Conservation (phyloP, 2,888 invertebrate genomes). For the Peribatodes rhomboidaria region DNA sequence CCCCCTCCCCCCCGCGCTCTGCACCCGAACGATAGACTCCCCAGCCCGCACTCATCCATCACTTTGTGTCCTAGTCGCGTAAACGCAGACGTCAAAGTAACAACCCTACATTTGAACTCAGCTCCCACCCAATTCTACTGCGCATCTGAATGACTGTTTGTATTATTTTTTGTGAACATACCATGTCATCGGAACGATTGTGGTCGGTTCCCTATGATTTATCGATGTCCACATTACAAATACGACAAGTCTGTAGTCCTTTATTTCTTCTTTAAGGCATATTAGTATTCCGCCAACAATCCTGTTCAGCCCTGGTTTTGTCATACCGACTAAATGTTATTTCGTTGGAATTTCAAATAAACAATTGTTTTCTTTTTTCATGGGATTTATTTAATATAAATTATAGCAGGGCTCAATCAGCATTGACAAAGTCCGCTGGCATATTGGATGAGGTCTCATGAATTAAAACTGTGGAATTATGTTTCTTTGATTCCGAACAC, state of each 20-base stretch:
- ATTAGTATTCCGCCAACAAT: conserved; percentile 85
- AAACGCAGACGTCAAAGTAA: conserved; percentile 12
- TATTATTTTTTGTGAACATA: conserved; percentile 84
- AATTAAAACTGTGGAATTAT: conserved; percentile 74
- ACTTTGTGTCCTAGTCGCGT: background rate
- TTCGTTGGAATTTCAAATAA: conserved; percentile 85
- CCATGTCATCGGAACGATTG: conserved; percentile 86
- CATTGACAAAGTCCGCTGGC: conserved; percentile 64
- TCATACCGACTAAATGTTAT: conserved; percentile 86
- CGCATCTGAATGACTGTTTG: conserved; percentile 83
- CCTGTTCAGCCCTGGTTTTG: conserved; percentile 83
- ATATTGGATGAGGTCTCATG: conserved; percentile 75
- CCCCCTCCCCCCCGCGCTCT: too few relatives aligned
- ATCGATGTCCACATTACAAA: conserved; percentile 86
- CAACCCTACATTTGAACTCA: conserved; percentile 69
- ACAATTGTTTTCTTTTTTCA: conserved; percentile 77
- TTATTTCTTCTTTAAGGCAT: conserved; percentile 85
- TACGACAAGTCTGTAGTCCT: conserved; percentile 85
- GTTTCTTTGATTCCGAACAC: conserved; percentile 67
- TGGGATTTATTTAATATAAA: conserved; percentile 58
- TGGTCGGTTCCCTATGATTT: conserved; percentile 85
- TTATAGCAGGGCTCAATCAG: conserved; percentile 79
- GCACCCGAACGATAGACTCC: too few relatives aligned
- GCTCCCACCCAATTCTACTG: conserved; percentile 83
- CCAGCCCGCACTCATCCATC: conserved; percentile 9